phyloP scores from a whole-genome alignment of 2,797 vertebrate genomes.

The Allobates femoralis region DNA sequence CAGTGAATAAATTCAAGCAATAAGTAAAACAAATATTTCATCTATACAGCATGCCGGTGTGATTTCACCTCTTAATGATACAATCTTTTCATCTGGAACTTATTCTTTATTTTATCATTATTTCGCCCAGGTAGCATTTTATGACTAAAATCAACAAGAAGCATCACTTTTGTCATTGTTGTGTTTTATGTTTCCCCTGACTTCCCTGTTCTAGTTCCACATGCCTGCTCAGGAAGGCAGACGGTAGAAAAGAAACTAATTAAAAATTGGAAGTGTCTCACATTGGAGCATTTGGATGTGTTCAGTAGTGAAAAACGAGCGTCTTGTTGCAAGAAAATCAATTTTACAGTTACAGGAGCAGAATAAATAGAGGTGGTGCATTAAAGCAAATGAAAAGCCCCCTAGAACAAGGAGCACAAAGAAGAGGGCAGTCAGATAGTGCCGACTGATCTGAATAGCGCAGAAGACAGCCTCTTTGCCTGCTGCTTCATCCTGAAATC shows the following conservation, averaged over 20 bases:
- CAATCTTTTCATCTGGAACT: slow-evolving; percentile 31
- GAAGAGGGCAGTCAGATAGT: slow-evolving; percentile 54
- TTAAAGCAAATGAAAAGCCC: slow-evolving; percentile 77
- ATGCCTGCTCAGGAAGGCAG: slow-evolving; percentile 67
- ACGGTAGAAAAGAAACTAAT: slow-evolving; percentile 77
- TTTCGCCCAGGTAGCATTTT: slow-evolving; percentile 59
- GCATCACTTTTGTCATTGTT: slow-evolving; percentile 66
- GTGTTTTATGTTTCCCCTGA: slow-evolving; percentile 62
- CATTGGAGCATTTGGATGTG: slow-evolving; percentile 76
- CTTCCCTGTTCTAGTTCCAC: slow-evolving; percentile 68
- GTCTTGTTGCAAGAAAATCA: slow-evolving; percentile 80
- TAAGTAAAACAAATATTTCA: background rate
- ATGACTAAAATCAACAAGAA: slow-evolving; percentile 65
- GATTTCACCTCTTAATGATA: slow-evolving; percentile 36
- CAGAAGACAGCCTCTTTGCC: slow-evolving; percentile 27
- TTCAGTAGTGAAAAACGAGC: slow-evolving; percentile 76
- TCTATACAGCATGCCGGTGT: background rate
- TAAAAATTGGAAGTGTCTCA: slow-evolving; percentile 78
- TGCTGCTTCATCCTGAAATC: slow-evolving; percentile 57
- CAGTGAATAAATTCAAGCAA: slow-evolving; percentile 1
- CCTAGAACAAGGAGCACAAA: slow-evolving; percentile 48
- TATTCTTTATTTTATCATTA: slow-evolving; percentile 49
- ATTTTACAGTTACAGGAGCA: slow-evolving; percentile 85
- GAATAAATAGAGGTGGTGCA: slow-evolving; percentile 81
- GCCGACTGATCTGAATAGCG: slow-evolving; percentile 49